Conservation (phyloP, 2,113 vertebrate genomes). For the Pedetes capensis region DNA sequence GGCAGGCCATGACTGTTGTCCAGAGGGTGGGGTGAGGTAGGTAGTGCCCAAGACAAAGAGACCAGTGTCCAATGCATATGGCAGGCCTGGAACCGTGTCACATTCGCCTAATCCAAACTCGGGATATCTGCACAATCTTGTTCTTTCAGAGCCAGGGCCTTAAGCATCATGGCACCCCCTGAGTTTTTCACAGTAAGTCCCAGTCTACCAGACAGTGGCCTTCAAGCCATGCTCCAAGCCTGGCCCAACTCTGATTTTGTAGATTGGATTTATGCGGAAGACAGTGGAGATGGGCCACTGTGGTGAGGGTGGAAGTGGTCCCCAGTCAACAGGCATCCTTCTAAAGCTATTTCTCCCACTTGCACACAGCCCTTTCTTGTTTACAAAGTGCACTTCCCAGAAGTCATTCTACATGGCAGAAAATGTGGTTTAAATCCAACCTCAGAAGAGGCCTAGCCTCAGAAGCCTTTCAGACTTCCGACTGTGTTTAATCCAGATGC, state of each 20-base stretch:
- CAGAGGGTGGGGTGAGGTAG: background rate
- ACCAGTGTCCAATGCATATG: background rate
- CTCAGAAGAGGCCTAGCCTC: background rate
- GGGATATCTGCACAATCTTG: background rate
- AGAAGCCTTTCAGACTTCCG: too few species aligned
- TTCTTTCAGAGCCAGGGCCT: slow-evolving; percentile 43
- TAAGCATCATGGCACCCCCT: background rate
- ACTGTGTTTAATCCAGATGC: background rate
- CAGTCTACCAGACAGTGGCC: background rate
- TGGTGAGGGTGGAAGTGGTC: background rate
- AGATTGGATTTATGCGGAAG: background rate
- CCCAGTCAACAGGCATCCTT: background rate
- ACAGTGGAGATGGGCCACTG: background rate
- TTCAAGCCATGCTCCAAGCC: background rate
- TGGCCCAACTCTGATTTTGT: background rate
- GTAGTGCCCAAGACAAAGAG: background rate
- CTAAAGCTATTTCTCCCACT: background rate
- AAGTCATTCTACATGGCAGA: background rate
- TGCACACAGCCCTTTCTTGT: background rate
- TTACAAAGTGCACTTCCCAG: slow-evolving; percentile 17
- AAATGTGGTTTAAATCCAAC: background rate
- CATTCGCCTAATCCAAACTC: background rate
- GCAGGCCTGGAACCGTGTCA: background rate
- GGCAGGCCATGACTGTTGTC: background rate
- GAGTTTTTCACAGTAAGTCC: background rate